Percentiles rank a stretch among this genome's conserved stretches.
phyloP scores from a whole-genome alignment of 1,140 invertebrate species.

The Heterodera carotae region DNA sequence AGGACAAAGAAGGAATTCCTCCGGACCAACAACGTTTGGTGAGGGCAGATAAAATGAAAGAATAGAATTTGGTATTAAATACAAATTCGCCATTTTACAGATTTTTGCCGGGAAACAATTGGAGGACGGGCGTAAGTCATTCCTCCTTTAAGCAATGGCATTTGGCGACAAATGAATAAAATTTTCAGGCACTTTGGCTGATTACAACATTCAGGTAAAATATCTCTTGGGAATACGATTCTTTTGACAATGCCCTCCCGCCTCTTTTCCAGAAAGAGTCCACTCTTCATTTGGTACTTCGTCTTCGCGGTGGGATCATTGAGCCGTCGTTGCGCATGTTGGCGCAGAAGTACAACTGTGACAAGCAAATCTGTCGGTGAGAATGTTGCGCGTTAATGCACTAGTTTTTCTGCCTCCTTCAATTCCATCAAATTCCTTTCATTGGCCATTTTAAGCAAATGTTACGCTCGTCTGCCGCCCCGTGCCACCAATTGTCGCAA shows the following conservation, averaged over 20 bases:
- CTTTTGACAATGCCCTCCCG: too few species aligned
- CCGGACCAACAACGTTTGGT: conserved; percentile 69
- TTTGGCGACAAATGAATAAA: conserved; percentile 76
- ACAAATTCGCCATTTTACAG: conserved; percentile 66
- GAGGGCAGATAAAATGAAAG: conserved; percentile 65
- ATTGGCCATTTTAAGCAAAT: conserved; percentile 75
- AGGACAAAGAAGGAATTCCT: conserved; percentile 70
- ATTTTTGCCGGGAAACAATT: conserved; percentile 78
- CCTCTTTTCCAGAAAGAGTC: conserved; percentile 69
- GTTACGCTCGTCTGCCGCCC: conserved; percentile 95
- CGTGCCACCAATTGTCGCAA: conserved; percentile 98
- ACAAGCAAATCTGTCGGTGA: conserved; percentile 84
- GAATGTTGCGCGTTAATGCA: too few species aligned
- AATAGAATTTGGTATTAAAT: background rate
- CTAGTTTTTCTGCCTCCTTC: too few species aligned
- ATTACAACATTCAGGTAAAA: background rate
- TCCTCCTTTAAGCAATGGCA: conserved; percentile 66
- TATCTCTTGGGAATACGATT: background rate
- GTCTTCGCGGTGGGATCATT: conserved; percentile 83
- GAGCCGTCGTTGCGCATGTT: conserved; percentile 92
- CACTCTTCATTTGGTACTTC: conserved; percentile 74
- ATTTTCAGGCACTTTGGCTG: conserved; percentile 66
- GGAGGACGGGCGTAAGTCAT: conserved; percentile 71
- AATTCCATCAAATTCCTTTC: too few species aligned
- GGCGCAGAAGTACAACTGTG: conserved; percentile 98